Conservation (phyloP, 2,888 invertebrate genomes). For the Tyria jacobaeae region DNA sequence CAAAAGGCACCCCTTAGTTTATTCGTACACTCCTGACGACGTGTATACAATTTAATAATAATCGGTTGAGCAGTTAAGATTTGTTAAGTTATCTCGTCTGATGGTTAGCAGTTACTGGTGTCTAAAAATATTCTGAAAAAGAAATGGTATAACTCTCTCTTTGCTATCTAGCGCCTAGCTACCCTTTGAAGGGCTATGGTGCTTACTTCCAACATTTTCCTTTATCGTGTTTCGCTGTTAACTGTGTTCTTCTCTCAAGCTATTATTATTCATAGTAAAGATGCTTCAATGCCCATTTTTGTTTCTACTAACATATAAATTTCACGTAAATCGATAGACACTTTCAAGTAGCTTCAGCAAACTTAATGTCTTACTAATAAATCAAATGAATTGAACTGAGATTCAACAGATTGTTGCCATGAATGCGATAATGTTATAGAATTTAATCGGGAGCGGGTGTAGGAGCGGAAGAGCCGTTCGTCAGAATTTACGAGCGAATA, state of each 20-base stretch:
- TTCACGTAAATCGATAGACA: conserved; percentile 4
- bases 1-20: no score
- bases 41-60: not conserved
- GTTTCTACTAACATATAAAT: not conserved
- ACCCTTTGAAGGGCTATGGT: no score
- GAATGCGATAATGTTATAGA: conserved; percentile 72
- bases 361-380: conserved; percentile 48
- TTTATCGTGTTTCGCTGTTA: no score
- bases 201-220: not conserved
- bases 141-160: no score
- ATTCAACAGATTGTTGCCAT: conserved; percentile 61
- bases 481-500: conserved; percentile 73
- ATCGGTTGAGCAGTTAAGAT: not conserved
- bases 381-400: conserved; percentile 61
- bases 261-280: not conserved
- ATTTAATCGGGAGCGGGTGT: conserved; percentile 69
- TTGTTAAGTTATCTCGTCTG: no score
- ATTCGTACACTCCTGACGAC: no score
- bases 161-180: no score
- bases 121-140: no score
- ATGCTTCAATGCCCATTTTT: not conserved
- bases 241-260: not conserved
- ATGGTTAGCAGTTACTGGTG: no score
- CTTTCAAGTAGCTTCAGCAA: conserved; percentile 13
- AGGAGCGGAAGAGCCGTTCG: conserved; percentile 63